These are phyloP conservation scores for Channa argus DNA, from an alignment of 2,113 vertebrate genomes.

Conservation along the genomic window DNA sequence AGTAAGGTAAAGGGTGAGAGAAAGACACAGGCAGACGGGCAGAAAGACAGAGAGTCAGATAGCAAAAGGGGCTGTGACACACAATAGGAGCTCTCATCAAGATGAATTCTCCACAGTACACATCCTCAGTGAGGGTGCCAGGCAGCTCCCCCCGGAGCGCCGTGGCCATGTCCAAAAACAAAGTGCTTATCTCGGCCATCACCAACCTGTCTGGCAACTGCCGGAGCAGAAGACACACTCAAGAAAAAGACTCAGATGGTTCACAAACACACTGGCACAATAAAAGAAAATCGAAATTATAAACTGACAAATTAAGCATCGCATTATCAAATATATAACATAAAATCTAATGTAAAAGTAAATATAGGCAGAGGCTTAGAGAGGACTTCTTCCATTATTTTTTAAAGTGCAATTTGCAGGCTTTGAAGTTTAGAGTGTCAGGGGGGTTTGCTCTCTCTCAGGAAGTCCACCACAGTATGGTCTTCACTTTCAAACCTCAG, in stretches of 20 bases:
- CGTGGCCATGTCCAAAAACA: slow-evolving; percentile 41
- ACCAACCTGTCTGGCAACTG: slow-evolving; percentile 40
- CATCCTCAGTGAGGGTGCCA: slow-evolving; percentile 45
- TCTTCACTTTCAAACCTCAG: slow-evolving; percentile 53
- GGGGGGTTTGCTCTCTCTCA: slow-evolving; percentile 54
- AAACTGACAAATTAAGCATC: slow-evolving; percentile 14
- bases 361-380: slow-evolving; percentile 24
- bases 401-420: slow-evolving; percentile 31
- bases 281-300: background rate
- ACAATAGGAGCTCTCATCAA: slow-evolving; percentile 56
- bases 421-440: slow-evolving; percentile 64
- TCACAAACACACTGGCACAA: slow-evolving; percentile 4
- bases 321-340: background rate
- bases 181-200: slow-evolving; percentile 51
- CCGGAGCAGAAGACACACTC: slow-evolving; percentile 21
- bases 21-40: slow-evolving; percentile 10
- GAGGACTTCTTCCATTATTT: slow-evolving; percentile 39
- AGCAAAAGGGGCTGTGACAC: slow-evolving; percentile 51
- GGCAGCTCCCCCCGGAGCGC: slow-evolving; percentile 29
- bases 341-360: slow-evolving; percentile 19
- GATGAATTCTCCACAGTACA: slow-evolving; percentile 60
- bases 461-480: slow-evolving; percentile 68
- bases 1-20: slow-evolving; percentile 20
- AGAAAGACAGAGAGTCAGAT: slow-evolving; percentile 25
- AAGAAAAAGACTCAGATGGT: slow-evolving; percentile 7